These are phyloP conservation scores for Edolisoma coerulescens DNA, from an alignment of 2,113 vertebrate species.

Conservation along the genomic window DNA sequence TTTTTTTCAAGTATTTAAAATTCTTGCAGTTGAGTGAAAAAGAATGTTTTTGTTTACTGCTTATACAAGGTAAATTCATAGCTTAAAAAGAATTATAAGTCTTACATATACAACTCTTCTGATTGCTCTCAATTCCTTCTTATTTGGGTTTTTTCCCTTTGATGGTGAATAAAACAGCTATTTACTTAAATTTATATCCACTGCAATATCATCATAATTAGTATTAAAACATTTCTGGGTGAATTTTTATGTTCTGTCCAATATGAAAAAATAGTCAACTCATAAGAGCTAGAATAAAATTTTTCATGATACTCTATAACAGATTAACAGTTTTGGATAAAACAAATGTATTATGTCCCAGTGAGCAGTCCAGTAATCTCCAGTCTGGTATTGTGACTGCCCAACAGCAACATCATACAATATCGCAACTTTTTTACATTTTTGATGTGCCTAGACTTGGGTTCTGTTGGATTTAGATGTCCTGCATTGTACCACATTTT, in stretches of 20 bases:
- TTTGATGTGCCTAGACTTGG: neutral
- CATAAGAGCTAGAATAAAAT: neutral
- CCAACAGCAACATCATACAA: neutral
- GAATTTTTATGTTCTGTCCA: neutral
- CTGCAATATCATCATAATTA: neutral
- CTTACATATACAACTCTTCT: neutral
- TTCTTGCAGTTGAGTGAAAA: neutral
- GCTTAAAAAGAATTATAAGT: neutral
- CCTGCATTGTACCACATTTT: neutral
- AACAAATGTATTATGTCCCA: neutral
- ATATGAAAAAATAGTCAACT: neutral
- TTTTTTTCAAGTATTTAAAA: neutral
- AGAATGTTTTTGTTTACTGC: neutral
- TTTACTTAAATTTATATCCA: neutral
- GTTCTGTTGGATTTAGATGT: neutral
- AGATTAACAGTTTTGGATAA: neutral
- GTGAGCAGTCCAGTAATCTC: neutral
- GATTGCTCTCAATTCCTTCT: neutral
- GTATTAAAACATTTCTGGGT: neutral
- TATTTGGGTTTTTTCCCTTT: neutral
- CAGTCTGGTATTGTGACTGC: neutral
- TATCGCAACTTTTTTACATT: neutral
- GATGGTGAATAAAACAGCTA: neutral
- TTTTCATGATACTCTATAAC: neutral
- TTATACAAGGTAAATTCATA: neutral